These are phyloP conservation scores for Prunella fulvescens DNA, from an alignment of 2,113 vertebrate species.

Conservation along the genomic window DNA sequence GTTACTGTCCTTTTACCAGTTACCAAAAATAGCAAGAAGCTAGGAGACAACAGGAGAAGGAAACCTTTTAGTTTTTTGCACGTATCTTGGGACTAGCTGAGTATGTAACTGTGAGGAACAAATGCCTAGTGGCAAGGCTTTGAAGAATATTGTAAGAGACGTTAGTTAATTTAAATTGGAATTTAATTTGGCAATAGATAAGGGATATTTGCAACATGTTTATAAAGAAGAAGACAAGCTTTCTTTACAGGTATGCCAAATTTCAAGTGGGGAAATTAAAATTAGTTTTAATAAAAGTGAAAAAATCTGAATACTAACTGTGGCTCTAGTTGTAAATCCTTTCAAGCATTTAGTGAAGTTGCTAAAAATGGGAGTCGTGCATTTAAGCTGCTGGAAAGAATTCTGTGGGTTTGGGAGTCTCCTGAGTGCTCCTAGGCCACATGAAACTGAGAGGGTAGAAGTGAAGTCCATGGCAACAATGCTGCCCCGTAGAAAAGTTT, in stretches of 20 bases:
- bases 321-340: background rate
- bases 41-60: background rate
- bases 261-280: background rate
- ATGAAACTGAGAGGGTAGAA: background rate
- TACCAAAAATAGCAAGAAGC: background rate
- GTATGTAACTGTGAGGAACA: background rate
- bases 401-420: background rate
- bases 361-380: background rate
- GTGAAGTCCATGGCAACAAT: background rate
- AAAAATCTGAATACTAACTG: background rate
- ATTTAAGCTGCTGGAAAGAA: background rate
- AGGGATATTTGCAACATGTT: background rate
- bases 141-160: background rate
- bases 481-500: accelerated
- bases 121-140: slow-evolving; percentile 5
- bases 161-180: background rate
- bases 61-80: background rate
- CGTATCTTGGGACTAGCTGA: background rate
- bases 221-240: background rate
- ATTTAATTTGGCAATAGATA: slow-evolving; percentile 27
- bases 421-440: background rate
- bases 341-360: background rate
- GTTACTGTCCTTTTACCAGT: background rate
- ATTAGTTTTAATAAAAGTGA: background rate
- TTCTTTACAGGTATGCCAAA: background rate